Evolutionary conservation across 2,888 invertebrate genomes (phyloP).

Genomic region (Lordiphosa fenestrarum): DNA sequence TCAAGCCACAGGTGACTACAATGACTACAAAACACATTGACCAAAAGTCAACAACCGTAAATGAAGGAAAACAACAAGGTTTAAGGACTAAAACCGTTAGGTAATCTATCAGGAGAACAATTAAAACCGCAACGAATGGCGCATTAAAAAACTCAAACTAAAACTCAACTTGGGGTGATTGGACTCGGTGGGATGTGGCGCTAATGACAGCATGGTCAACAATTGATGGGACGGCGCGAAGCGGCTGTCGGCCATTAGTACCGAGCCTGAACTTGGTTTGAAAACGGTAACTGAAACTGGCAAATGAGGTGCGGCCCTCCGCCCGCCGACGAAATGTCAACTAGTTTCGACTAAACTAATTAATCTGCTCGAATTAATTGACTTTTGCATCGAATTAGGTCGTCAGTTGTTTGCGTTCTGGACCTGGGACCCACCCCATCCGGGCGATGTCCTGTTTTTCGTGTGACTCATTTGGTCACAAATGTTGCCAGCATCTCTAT

Average conservation of each 20-base stretch:
- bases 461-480: conserved; percentile 11
- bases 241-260: not conserved
- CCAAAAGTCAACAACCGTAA: conserved; percentile 50
- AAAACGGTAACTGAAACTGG: conserved; percentile 45
- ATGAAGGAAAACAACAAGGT: conserved; percentile 13
- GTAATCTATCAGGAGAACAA: conserved; percentile 56
- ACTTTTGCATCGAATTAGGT: conserved; percentile 69
- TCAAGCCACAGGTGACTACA: conserved; percentile 13
- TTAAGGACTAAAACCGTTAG: conserved; percentile 15
- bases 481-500: conserved; percentile 27
- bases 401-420: conserved; percentile 53
- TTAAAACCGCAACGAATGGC: conserved; percentile 54
- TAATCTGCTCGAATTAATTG: conserved; percentile 70
- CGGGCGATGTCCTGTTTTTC: conserved; percentile 12
- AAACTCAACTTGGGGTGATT: conserved; percentile 43
- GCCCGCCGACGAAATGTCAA: conserved; percentile 44
- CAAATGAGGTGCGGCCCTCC: conserved; percentile 54
- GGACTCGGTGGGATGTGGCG: conserved; percentile 26
- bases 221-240: conserved; percentile 27
- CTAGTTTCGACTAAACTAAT: conserved; percentile 62
- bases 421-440: conserved; percentile 6
- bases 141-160: conserved; percentile 51
- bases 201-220: conserved; percentile 67
- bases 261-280: conserved; percentile 6
- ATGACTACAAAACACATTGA: conserved; percentile 16